Conservation (phyloP, 2,888 invertebrate species). For the Leptinotarsa tumamoca region DNA sequence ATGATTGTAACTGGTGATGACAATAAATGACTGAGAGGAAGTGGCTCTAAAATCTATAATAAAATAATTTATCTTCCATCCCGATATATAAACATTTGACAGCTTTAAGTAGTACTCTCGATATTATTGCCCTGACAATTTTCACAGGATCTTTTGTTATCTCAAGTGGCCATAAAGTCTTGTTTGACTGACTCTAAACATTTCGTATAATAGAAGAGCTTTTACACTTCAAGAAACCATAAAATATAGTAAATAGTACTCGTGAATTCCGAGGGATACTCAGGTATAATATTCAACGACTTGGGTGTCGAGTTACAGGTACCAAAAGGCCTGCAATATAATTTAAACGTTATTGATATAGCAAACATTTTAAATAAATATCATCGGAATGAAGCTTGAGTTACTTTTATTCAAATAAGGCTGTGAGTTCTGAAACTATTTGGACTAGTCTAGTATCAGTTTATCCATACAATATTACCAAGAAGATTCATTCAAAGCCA, state of each 20-base stretch:
- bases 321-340: neutral
- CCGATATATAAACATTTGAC: constrained; percentile 2
- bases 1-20: neutral
- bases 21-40: neutral
- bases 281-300: constrained; percentile 18
- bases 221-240: constrained; percentile 26
- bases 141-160: constrained; percentile 26
- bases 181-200: constrained; percentile 22
- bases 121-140: constrained; percentile 16
- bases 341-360: neutral
- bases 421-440: no score
- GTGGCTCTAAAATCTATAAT: neutral
- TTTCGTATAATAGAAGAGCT: constrained; percentile 23
- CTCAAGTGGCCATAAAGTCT: constrained; percentile 27
- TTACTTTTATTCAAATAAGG: neutral
- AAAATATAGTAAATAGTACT: constrained; percentile 26
- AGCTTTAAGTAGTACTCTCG: constrained; percentile 8
- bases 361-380: neutral
- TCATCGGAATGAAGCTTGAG: neutral
- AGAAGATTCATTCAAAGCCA: no score
- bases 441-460: no score
- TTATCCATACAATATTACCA: no score
- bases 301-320: constrained; percentile 13
- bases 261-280: neutral
- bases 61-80: constrained; percentile 1